Conservation (phyloP, 1,140 invertebrate species). For the Condylostylus longicornis region DNA sequence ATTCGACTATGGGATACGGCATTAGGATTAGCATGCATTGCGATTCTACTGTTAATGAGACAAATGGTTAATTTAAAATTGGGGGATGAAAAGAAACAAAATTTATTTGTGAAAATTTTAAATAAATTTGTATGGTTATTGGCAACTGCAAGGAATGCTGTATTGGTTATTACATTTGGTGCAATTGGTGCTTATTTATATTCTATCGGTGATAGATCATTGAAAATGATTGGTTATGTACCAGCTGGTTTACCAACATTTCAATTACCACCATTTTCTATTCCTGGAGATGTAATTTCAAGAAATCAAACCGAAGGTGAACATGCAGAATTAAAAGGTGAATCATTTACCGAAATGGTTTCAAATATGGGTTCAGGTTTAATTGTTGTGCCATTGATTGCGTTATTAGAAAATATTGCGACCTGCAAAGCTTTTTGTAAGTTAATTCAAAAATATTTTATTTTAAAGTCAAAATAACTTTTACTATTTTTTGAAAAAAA, state of each 20-base stretch:
- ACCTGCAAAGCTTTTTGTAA: constrained; percentile 60
- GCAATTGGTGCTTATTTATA: constrained; percentile 40
- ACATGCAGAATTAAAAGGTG: constrained; percentile 11
- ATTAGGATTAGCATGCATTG: constrained; percentile 53
- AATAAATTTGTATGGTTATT: constrained; percentile 46
- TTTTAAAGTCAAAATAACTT: neutral
- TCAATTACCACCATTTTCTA: constrained; percentile 48
- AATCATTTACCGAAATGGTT: constrained; percentile 51
- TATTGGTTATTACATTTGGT: constrained; percentile 54
- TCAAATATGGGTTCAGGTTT: constrained; percentile 57
- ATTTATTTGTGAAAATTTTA: constrained; percentile 32
- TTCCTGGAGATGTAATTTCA: constrained; percentile 17
- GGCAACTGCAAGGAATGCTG: constrained; percentile 56
- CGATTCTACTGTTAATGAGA: constrained; percentile 50
- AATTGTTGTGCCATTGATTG: constrained; percentile 62
- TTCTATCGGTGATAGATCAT: constrained; percentile 13
- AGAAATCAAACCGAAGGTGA: constrained; percentile 33
- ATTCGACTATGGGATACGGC: constrained; percentile 49
- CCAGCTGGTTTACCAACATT: constrained; percentile 52
- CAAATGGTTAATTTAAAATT: constrained; percentile 41
- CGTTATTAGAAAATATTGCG: constrained; percentile 66
- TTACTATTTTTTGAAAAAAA: constrained; percentile 2
- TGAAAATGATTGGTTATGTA: constrained; percentile 37
- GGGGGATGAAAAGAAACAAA: constrained; percentile 37
- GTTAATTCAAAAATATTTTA: constrained; percentile 4